Evolutionary conservation across 2,888 invertebrate species (phyloP).

Genomic region (Bimastos eiseni): DNA sequence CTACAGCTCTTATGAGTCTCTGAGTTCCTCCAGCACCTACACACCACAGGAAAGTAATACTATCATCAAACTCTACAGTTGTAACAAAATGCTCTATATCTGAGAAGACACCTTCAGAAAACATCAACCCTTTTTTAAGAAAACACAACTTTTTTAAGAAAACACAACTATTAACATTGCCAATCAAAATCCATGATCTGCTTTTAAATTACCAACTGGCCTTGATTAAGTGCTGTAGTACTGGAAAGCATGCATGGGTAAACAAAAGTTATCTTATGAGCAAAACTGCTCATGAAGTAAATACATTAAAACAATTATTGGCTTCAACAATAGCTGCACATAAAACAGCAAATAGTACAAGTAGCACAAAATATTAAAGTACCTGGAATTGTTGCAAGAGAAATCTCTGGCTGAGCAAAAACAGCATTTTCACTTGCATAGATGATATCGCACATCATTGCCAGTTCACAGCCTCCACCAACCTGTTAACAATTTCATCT

Average conservation of each 20-base stretch:
- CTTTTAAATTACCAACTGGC: no score
- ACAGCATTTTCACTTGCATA: constrained; percentile 97
- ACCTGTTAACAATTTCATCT: constrained; percentile 68
- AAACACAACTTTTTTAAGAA: no score
- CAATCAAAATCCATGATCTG: background rate
- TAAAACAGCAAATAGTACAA: background rate
- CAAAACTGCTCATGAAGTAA: no score
- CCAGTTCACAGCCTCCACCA: constrained; percentile 96
- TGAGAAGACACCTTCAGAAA: background rate
- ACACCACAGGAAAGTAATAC: constrained; percentile 20
- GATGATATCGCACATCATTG: constrained; percentile 99
- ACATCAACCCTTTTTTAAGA: background rate
- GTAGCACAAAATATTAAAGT: background rate
- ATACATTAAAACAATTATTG: no score
- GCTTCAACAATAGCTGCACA: no score
- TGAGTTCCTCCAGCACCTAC: constrained; percentile 95
- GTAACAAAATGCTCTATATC: background rate
- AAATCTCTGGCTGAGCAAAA: constrained; percentile 98
- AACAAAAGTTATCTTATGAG: no score
- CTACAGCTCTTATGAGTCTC: constrained; percentile 78
- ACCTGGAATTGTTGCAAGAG: constrained; percentile 85
- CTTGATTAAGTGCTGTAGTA: no score
- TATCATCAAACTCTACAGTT: background rate
- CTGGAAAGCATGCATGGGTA: no score
- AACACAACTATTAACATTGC: background rate